Conservation (phyloP, 2,113 vertebrate genomes). For the Sylvia atricapilla region DNA sequence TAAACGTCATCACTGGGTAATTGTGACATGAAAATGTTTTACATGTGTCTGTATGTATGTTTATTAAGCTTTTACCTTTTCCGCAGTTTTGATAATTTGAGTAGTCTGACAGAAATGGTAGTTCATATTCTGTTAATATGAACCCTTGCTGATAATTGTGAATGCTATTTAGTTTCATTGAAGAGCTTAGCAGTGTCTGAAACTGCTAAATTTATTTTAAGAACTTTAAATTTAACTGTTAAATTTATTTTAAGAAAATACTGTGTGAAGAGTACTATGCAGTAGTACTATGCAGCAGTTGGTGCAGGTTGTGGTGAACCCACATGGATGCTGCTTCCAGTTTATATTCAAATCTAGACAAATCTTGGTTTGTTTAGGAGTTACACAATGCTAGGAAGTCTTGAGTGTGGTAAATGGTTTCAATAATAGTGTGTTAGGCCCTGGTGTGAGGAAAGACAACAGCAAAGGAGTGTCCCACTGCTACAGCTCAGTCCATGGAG, state of each 20-base stretch:
- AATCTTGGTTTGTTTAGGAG: neutral
- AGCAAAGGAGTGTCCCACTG: neutral
- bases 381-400: accelerated
- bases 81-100: neutral
- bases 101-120: neutral
- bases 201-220: neutral
- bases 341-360: neutral
- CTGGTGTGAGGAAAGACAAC: neutral
- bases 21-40: neutral
- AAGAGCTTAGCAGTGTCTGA: neutral
- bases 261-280: accelerated
- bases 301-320: neutral
- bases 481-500: neutral
- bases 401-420: neutral
- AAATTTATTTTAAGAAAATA: neutral
- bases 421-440: neutral
- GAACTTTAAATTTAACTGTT: neutral
- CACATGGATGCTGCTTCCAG: neutral
- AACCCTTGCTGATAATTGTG: neutral
- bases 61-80: neutral
- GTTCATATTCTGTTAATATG: neutral
- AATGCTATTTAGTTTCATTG: neutral
- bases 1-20: neutral
- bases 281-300: neutral
- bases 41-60: neutral